Base-by-base conservation (phyloP, 1,140 invertebrate species). In the Agrypnia vestita region DNA sequence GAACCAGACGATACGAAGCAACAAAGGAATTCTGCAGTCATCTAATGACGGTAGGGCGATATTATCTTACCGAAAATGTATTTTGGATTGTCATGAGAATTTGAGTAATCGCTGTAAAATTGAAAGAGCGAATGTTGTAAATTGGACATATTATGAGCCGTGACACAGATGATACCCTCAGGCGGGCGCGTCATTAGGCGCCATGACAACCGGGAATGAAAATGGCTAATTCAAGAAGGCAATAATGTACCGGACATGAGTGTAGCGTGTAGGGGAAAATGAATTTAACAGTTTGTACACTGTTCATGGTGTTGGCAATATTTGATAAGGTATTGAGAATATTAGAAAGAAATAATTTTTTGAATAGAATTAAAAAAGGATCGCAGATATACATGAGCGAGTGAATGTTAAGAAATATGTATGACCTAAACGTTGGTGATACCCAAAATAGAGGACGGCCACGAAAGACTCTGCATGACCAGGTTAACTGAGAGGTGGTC, bases 121-220 rank as follows among this genome's bases (percentile, higher is more conserved):
- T 71, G 46, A 71, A 71, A 71, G 46, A 71, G 44, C 67, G 17
- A 47, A 46, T 47, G 44, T 44, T 19, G 0, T 21, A 71, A 71
- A 71, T 71, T 71, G 67, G 46, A n/a, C 19, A 25, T 46, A 71
- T 71, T 49, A 71, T 71, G 15, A 64, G 35, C 11, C 12, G 61
- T n/a, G 35, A n/a, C 19, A 64, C 25, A 43, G 21, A 43, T 64
- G 59, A 64, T 64, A 64, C 25, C 49, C 25, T 43, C 61, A 43
- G 35, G 61, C 43, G n/a, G 19, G 9, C 46, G 6, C 44, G 15
- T 71, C 67, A 71, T 71, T 71, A 71, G 15, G 17, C 13, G 47
- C n/a, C 67, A 71, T 71, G 67, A 71, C 67, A 71, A 47, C 67
- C 67, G 9, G 13, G n/a, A 71, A 71, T 71, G 8, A 21, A 71